Percentiles rank a stretch among this genome's conserved stretches.
Evolutionary conservation across 2,797 vertebrate genomes (phyloP).

Genomic region (Brachyalestes nurse): DNA sequence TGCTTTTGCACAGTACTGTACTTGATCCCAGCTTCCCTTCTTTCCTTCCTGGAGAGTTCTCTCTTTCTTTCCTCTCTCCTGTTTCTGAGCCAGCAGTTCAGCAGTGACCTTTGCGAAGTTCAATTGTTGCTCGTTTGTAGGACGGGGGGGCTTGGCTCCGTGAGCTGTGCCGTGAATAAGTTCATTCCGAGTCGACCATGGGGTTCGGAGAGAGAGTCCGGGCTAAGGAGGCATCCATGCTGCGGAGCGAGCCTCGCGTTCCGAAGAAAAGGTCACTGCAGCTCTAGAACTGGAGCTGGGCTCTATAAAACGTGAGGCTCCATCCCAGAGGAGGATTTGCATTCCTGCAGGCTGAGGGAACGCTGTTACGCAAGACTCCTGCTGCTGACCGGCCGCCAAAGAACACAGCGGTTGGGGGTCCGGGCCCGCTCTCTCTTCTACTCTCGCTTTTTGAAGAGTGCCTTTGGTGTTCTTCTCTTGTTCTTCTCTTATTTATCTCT

Average conservation of each 20-base stretch:
- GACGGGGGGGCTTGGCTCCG: constrained; percentile 16
- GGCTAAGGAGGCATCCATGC: constrained; percentile 8
- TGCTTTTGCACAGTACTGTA: constrained; percentile 33
- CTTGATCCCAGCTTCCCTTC: constrained; percentile 31
- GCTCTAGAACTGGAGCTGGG: constrained; percentile 23
- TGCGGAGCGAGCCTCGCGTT: constrained; percentile 20
- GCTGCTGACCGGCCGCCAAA: constrained; percentile 48
- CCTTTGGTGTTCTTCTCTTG: background rate
- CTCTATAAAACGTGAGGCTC: constrained; percentile 51
- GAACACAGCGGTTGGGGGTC: constrained; percentile 41
- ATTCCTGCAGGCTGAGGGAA: constrained; percentile 63
- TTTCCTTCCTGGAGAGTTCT: background rate
- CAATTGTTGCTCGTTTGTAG: constrained; percentile 36
- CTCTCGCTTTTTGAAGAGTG: constrained; percentile 26
- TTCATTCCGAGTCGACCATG: constrained; percentile 31
- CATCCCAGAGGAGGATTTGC: constrained; percentile 55
- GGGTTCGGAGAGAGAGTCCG: constrained; percentile 5
- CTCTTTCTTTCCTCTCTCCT: constrained; percentile 23
- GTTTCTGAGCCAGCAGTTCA: constrained; percentile 22
- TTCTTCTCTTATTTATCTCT: background rate
- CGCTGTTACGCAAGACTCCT: constrained; percentile 51
- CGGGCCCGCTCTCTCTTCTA: constrained; percentile 6
- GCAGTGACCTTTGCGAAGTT: constrained; percentile 30
- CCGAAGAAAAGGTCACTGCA: constrained; percentile 46
- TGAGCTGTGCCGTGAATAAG: constrained; percentile 32